Evolutionary conservation across 2,113 vertebrate species (phyloP), one percentile per base, ranked within the genome.

Genomic region (Calyptomena viridis): DNA sequence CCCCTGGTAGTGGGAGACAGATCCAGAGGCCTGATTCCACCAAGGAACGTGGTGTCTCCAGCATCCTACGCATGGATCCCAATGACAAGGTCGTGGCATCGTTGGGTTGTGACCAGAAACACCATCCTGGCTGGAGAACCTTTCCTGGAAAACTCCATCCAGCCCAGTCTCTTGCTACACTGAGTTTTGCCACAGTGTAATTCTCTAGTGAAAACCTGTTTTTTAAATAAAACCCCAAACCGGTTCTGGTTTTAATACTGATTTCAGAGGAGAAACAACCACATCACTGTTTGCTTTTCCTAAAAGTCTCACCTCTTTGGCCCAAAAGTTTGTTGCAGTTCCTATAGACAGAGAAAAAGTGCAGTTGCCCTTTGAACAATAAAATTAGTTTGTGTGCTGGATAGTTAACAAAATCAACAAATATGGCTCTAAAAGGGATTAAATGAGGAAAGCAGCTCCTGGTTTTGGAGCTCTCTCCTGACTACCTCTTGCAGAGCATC

Each of bases 1-100:
- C 66, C 84, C 86, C 62, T 4, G 16, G 93, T 33, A 94, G 94
- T 12, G 44, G 87, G 71, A 95, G 69, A 47, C 69, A 44, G 93
- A 91, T 95, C 53, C 53, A 63, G 78, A 89, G 73, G 68, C 69
- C 78, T 11, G 49, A 82, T 95, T 91, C 89, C 81, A 63, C 49
- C 81, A 16, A 35, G 93, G 81, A 87, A 87, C 25, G 8, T 79
- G 80, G 87, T 72, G 66, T 68, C 58, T 81, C 73, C 95, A 71
- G 59, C 86, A 87, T 92, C 91, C 94, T 66, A 6, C 55, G 0
- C 63, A 13, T 46, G 53, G 46, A 62, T 37, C 88, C 77, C 94
- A 20, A 0, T 58, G 62, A 25, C 76, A 30, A 49, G 83, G 86
- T 69, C 86, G 42, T 33, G 68, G 88, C 88, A 73, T 37, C 0